Conservation (phyloP, 92 coral and sea anemone genomes). For the Nematostella vectensis region DNA sequence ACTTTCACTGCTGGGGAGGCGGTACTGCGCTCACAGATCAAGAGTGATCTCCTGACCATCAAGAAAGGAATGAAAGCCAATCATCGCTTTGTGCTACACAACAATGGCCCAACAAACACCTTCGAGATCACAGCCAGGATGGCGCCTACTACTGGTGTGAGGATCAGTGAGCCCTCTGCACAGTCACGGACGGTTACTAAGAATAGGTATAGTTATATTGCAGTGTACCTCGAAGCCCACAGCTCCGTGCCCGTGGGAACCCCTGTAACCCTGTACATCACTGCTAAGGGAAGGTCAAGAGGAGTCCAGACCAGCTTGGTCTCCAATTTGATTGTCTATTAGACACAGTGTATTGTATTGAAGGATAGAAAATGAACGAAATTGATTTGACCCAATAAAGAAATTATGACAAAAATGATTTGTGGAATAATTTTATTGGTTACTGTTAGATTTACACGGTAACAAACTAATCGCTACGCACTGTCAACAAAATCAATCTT, state of each 20-base stretch:
- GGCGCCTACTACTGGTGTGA: no score
- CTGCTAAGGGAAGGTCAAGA: neutral
- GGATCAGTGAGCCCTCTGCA: no score
- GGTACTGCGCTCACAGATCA: slow-evolving; percentile 2
- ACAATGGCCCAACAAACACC: neutral
- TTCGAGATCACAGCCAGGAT: neutral
- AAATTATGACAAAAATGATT: no score
- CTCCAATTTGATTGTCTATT: neutral
- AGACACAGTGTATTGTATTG: no score
- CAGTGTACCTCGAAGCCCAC: neutral
- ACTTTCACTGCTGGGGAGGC: neutral
- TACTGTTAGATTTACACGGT: no score
- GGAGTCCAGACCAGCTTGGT: neutral
- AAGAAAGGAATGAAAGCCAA: neutral
- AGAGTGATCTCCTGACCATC: slow-evolving; percentile 1
- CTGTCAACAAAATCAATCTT: no score
- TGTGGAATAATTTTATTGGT: no score
- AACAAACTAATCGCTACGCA: no score
- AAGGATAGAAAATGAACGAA: no score
- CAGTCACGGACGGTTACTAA: no score
- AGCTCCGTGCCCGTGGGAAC: neutral
- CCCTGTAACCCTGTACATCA: slow-evolving; percentile 1
- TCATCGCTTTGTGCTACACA: slow-evolving; percentile 4
- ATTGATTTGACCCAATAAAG: no score
- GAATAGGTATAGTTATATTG: neutral